A percentile compares a stretch with the other conserved stretches of the same genome.
These are phyloP conservation scores for Watsonalla binaria DNA, from an alignment of 2,888 invertebrate genomes.

Conservation along the genomic window DNA sequence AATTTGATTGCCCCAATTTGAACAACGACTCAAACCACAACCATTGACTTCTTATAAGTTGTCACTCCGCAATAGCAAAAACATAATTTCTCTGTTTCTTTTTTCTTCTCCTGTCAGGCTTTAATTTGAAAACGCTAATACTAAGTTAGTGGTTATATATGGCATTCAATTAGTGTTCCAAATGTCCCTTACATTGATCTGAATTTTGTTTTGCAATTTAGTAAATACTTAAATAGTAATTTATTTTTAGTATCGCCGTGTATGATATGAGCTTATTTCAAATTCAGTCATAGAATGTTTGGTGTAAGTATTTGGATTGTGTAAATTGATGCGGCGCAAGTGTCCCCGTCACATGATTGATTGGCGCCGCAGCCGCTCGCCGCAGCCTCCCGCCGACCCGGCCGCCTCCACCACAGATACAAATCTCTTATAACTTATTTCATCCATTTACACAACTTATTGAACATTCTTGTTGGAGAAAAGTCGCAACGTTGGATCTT, in stretches of 20 bases:
- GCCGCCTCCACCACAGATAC: slow-evolving; percentile 2
- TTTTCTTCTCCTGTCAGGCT: too few relatives aligned
- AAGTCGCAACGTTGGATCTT: background rate
- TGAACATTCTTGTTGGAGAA: background rate
- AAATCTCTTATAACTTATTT: background rate
- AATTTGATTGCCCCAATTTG: too few relatives aligned
- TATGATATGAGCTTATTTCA: background rate
- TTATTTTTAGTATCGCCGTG: background rate
- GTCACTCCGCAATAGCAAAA: too few relatives aligned
- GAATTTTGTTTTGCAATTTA: too few relatives aligned
- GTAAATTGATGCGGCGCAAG: slow-evolving; percentile 10
- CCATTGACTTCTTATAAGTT: too few relatives aligned
- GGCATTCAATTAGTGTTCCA: too few relatives aligned
- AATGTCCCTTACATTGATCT: too few relatives aligned
- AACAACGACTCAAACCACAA: too few relatives aligned
- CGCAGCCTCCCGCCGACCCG: slow-evolving; percentile 13
- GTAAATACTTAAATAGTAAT: background rate
- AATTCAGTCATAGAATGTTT: background rate
- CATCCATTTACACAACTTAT: background rate
- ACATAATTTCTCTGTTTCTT: too few relatives aligned
- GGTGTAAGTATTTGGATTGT: background rate
- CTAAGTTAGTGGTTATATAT: too few relatives aligned
- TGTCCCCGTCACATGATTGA: slow-evolving; percentile 37
- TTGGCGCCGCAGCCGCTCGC: slow-evolving; percentile 30
- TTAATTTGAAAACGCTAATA: too few relatives aligned